Evolutionary conservation across 1,140 invertebrate species (phyloP), one percentile per base, ranked within the genome.

Genomic region (Eciton burchellii): DNA sequence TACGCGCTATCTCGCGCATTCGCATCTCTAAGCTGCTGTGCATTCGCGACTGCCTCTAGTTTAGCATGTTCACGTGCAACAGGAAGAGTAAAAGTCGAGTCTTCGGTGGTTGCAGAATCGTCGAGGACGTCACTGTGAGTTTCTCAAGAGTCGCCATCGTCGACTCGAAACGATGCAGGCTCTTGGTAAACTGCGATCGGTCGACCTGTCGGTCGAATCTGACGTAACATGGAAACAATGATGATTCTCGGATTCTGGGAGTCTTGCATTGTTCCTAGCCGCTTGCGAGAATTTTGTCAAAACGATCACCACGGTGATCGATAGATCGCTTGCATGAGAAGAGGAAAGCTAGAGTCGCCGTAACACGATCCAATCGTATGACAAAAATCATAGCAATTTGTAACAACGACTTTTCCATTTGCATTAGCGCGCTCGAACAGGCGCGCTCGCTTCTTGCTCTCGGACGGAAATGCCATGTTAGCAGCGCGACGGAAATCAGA

Each of bases 11-110:
- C 62, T 29, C 85, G 11, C 85, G 84, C 84, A 84, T 86, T 88
- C 72, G 84, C 88, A 86, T 47, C 84, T 81, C 73, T 83, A 87
- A 88, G 89, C 89, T 88, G 86, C 84, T 85, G 89, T 89, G 88
- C 88, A 81, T 90, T 83, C 84, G 82, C 83, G 86, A 90, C 54
- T 86, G 84, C 63, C 41, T 85, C 89, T 91, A 90, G 82, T 70
- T 79, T 43, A 79, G 85, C 86, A 87, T 86, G 79, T 85, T 66
- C 47, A 72, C 85, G 84, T 87, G 85, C 85, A 87, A 83, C 65
- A 86, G 56, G 85, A 70, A 49, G 26, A n/a, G 45, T 81, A 66
- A 57, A 49, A 66, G 35, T 85, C 52, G 79, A 82, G 84, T 47
- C 66, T 76, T 60, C 45, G 52, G 74, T 47, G 65, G 26, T 35